Base-by-base conservation (phyloP, 2,113 vertebrate species). In the Andinoacara biseriatus region DNA sequence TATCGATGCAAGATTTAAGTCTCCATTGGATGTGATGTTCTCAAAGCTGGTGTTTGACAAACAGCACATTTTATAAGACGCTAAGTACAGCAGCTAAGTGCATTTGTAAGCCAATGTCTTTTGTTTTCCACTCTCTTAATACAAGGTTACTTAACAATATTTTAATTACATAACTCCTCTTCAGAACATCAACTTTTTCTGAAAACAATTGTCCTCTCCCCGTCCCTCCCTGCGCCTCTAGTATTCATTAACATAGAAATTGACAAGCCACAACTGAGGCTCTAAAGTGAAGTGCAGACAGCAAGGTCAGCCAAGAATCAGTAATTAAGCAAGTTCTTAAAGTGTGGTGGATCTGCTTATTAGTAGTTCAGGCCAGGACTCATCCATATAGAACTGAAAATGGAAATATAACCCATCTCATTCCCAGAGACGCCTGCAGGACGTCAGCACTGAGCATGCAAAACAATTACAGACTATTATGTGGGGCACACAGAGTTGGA, bases 171-270 rank as follows among this genome's bases (percentile, higher is more conserved):
- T 62, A 88, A 74, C 84, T 81, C 40, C 59, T 90, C 62, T 79
- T 56, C 15, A 61, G 75, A 90, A 92, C 85, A 83, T 87, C 89
- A 88, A 87, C 85, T 89, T 90, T 89, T 88, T 86, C 85, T 78
- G 54, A 90, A 90, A 90, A 90, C 91, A 90, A 89, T 69, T 22
- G 65, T 80, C 78, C 74, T 80, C 54, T 87, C 77, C 75, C 59
- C 9, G 67, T 89, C 86, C 89, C 88, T 89, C 85, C 82, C 83
- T 15, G 35, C 63, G 94, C 93, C 93, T 88, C 82, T 60, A 82
- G 93, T 91, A 78, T 89, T 94, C 88, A 94, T 95, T 95, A 93
- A 90, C 93, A 94, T 94, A 93, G 90, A 95, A 93, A 95, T 95
- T 94, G 94, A 93, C 72, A 86, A 95, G 90, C 84, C 65, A 86